Conservation (phyloP, 2,888 invertebrate genomes). For the Eilema caniola region DNA sequence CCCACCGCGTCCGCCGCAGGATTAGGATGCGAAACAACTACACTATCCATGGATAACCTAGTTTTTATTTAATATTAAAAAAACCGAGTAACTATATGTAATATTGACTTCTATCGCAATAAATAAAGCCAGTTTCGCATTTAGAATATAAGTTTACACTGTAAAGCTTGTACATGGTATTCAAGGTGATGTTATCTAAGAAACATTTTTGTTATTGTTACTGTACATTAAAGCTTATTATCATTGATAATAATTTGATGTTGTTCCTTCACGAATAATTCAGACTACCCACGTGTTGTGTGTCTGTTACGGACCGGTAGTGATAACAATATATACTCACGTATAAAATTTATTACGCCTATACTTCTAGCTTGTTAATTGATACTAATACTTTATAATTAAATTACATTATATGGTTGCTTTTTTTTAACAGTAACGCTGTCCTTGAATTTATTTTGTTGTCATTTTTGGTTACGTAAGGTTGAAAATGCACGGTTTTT, state of each 20-base stretch:
- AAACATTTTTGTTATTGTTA: neutral
- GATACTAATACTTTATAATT: neutral
- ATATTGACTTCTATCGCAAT: constrained; percentile 8
- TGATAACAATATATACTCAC: neutral
- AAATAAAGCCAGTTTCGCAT: neutral
- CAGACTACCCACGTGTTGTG: neutral
- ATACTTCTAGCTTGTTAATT: no score
- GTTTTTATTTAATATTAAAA: constrained; percentile 46
- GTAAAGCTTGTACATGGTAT: neutral
- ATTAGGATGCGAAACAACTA: constrained; percentile 77
- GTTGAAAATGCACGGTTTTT: no score
- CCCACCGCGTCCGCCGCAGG: constrained; percentile 78
- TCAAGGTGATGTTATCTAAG: neutral
- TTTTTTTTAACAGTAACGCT: neutral
- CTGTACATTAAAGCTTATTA: neutral
- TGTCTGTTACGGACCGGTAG: neutral
- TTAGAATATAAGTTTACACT: neutral
- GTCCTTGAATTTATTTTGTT: neutral
- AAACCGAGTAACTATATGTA: neutral
- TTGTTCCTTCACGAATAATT: neutral
- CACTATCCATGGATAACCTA: constrained; percentile 60
- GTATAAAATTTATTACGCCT: no score
- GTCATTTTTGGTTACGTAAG: neutral
- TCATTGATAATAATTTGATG: neutral
- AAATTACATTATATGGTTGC: neutral